Conservation (phyloP, 2,113 vertebrate species). For the Columba janthina region DNA sequence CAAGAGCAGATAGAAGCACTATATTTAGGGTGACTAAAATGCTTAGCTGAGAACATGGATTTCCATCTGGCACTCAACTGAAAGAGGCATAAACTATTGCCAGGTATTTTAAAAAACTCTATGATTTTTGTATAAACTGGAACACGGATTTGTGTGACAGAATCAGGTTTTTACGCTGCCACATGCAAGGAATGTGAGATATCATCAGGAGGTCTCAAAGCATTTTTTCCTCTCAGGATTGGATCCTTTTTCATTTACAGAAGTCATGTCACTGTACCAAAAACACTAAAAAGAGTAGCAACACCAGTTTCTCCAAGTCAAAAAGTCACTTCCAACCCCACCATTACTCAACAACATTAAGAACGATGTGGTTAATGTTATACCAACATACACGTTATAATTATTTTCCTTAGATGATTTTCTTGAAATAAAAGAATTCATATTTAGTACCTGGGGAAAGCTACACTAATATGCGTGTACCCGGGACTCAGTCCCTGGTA, state of each 20-base stretch:
- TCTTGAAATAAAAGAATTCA: not conserved
- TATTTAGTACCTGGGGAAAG: not conserved
- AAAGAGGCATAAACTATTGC: slow-evolving; percentile 40
- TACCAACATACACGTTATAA: not conserved
- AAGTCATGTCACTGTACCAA: not conserved
- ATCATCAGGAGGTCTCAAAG: slow-evolving; percentile 15
- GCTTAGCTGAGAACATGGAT: slow-evolving; percentile 48
- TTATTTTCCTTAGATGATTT: not conserved
- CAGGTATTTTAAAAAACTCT: not conserved
- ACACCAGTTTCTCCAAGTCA: not conserved
- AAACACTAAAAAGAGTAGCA: not conserved
- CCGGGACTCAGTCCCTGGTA: not conserved
- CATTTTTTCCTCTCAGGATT: not conserved
- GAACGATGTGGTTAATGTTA: not conserved
- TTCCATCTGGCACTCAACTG: slow-evolving; percentile 52
- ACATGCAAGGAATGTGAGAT: not conserved
- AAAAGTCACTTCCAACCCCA: not conserved
- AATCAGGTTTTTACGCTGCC: not conserved
- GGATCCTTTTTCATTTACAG: not conserved
- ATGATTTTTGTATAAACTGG: slow-evolving; percentile 43
- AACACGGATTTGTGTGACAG: slow-evolving; percentile 23
- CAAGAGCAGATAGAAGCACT: slow-evolving; percentile 57
- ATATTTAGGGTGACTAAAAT: slow-evolving; percentile 61
- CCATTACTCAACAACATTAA: not conserved
- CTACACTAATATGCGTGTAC: rapidly evolving